A percentile compares a stretch with the other conserved stretches of the same genome.
Evolutionary conservation across 2,888 invertebrate species (phyloP).

Genomic region (Beris morrisii): DNA sequence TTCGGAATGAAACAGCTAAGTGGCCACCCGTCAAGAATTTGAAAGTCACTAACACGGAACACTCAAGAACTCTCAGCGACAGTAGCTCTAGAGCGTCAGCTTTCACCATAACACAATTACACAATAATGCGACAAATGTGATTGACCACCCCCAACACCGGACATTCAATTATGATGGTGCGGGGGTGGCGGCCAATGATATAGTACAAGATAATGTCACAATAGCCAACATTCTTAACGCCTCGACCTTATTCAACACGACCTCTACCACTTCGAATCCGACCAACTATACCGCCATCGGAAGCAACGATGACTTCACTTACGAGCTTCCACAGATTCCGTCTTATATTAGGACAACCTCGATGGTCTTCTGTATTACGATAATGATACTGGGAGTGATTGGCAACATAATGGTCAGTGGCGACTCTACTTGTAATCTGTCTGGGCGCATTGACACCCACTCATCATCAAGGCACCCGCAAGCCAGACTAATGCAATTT

Average conservation of each 20-base stretch:
- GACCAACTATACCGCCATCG: slow-evolving; percentile 1
- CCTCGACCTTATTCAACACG: slow-evolving; percentile 41
- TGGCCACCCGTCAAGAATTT: slow-evolving; percentile 26
- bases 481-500: not conserved
- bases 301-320: slow-evolving; percentile 31
- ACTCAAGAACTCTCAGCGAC: slow-evolving; percentile 37
- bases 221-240: slow-evolving; percentile 41
- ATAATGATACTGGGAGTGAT: slow-evolving; percentile 89
- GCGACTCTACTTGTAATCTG: not conserved
- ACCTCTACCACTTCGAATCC: slow-evolving; percentile 1
- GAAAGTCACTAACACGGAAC: slow-evolving; percentile 39
- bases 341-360: slow-evolving; percentile 82
- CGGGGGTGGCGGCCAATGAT: slow-evolving; percentile 39
- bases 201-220: slow-evolving; percentile 41
- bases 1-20: slow-evolving; percentile 31
- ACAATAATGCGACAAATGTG: slow-evolving; percentile 45
- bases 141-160: slow-evolving; percentile 43
- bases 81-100: slow-evolving; percentile 41
- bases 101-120: slow-evolving; percentile 45
- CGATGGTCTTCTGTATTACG: slow-evolving; percentile 83
- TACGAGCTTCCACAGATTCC: slow-evolving; percentile 65
- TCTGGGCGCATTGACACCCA: not conserved
- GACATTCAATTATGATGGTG: slow-evolving; percentile 33
- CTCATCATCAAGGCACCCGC: not conserved
- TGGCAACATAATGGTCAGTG: slow-evolving; percentile 81